Base-by-base conservation (phyloP, 2,888 invertebrate genomes). In the Byasa hedistus region DNA sequence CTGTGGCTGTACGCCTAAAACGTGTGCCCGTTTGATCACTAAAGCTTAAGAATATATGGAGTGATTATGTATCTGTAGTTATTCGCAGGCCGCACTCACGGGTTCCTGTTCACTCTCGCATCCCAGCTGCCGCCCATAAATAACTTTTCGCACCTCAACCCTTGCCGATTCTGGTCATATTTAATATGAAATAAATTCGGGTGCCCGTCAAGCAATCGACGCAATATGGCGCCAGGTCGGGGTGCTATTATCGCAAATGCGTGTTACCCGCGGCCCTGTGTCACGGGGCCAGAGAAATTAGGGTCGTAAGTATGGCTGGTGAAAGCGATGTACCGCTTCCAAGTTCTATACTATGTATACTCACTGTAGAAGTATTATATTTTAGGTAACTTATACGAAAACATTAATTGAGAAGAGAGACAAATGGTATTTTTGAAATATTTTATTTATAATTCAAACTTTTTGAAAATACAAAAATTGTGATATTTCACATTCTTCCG, bases 101-200 rank as follows among this genome's bases (percentile, higher is more conserved):
- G 69, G 64, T 59, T 69, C 68, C 69, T 69, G 68, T 70, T 71
- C 69, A 69, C 69, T 67, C 54, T 59, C 64, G 57, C 61, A 56
- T 17, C 61, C 62, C 83, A 84, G 84, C 80, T 84, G 86, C 79
- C 78, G 79, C 74, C 76, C 75, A 82, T 86, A 85, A 86, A 86
- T 85, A 86, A 84, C 74, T 71, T 68, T 83, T 85, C 76, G 79
- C 86, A 87, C 86, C 84, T 86, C 82, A 88, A 88, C 87, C 89
- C 88, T 87, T 83, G 76, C 75, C 68, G 70, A 62, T 56, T 56
- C 69, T 69, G 73, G 75, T 73, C 72, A 76, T 77, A 81, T 83
- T 87, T 86, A 88, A 87, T 88, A 83, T 79, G 77, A 79, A 85
- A 89, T 90, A 89, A 91, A 90, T 90, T 88, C 81, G 79, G 75